Evolutionary conservation across 2,113 vertebrate species (phyloP).

Genomic region (Cephalopterus ornatus): DNA sequence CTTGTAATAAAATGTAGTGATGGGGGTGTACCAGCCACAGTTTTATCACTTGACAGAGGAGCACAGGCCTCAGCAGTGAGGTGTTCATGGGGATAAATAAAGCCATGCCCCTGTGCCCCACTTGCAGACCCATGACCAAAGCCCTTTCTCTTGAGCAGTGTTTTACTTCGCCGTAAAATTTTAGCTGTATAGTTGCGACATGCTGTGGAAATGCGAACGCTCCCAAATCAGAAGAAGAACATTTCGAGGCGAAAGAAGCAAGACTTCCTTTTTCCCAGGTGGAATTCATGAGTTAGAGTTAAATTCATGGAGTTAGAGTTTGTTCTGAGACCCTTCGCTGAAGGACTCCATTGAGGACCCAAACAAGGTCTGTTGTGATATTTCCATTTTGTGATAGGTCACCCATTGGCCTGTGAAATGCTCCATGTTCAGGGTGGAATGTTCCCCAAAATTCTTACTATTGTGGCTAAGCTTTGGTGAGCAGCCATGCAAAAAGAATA

Average conservation of each 20-base stretch:
- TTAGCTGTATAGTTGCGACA: neutral
- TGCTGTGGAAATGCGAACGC: neutral
- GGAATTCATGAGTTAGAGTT: neutral
- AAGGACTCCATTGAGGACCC: fast-evolving
- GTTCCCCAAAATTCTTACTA: too few relatives aligned
- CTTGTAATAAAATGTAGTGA: neutral
- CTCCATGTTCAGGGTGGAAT: neutral
- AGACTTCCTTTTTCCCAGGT: neutral
- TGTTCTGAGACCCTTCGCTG: neutral
- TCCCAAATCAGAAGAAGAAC: neutral
- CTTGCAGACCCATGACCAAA: neutral
- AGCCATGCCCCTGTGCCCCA: neutral
- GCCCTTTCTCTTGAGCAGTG: neutral
- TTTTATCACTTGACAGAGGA: neutral
- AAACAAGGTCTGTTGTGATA: neutral
- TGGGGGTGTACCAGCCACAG: neutral
- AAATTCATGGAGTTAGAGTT: neutral
- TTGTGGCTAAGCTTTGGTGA: neutral
- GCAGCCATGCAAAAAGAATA: neutral
- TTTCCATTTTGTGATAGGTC: neutral
- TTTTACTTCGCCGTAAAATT: neutral
- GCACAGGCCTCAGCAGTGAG: neutral
- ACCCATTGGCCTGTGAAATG: neutral
- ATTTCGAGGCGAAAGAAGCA: neutral
- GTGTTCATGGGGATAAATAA: neutral